phyloP scores from a whole-genome alignment of 2,113 vertebrate species.

The Vulpes vulpes region DNA sequence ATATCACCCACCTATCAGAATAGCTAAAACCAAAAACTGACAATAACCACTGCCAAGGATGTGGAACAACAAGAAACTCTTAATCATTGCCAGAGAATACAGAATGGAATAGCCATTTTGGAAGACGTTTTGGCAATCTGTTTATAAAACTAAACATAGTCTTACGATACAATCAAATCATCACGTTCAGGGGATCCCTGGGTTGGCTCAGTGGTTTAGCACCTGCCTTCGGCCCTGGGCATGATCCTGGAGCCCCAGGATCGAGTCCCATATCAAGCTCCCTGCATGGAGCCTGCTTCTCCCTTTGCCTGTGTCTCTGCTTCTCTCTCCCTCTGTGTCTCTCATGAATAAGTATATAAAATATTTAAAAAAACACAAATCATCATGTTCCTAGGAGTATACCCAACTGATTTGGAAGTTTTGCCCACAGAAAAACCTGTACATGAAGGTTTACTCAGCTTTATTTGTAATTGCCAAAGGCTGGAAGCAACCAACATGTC shows the following conservation, averaged over 20 bases:
- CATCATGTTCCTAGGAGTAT: not conserved
- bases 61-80: not conserved
- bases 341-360: too few relatives aligned
- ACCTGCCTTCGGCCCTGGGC: too few relatives aligned
- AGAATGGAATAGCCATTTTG: not conserved
- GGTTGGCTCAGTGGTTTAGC: too few relatives aligned
- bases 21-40: not conserved
- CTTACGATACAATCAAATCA: not conserved
- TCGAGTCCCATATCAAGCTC: too few relatives aligned
- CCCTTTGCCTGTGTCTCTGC: too few relatives aligned
- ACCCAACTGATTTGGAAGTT: not conserved
- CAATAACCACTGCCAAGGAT: not conserved
- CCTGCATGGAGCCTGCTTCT: too few relatives aligned
- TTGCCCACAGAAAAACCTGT: not conserved
- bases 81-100: not conserved
- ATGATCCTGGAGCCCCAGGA: too few relatives aligned
- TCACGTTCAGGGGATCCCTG: not conserved
- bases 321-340: too few relatives aligned
- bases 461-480: conserved; percentile 10
- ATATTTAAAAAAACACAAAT: not conserved
- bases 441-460: not conserved
- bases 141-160: not conserved
- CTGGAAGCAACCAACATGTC: not conserved
- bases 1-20: not conserved
- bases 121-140: not conserved